Evolutionary conservation across 2,113 vertebrate species (phyloP).

Genomic region (Perca fluviatilis): DNA sequence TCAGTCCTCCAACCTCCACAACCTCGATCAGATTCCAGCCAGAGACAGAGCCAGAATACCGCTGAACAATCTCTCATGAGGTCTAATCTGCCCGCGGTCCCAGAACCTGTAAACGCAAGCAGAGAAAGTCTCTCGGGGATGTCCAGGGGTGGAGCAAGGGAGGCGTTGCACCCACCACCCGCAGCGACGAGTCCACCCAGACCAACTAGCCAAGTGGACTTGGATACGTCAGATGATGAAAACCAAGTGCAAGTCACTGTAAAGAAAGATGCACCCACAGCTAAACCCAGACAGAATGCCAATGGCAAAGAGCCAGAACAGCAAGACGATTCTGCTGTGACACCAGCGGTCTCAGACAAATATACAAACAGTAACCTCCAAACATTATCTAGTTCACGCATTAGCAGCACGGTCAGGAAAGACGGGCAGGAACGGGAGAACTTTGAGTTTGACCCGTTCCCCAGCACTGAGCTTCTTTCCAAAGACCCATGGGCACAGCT

Average conservation of each 20-base stretch:
- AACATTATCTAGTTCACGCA: conserved; percentile 12
- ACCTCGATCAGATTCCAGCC: conserved; percentile 40
- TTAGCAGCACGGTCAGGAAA: conserved; percentile 37
- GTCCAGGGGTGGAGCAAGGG: conserved; percentile 28
- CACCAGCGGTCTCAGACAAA: background rate
- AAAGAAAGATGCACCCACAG: conserved; percentile 63
- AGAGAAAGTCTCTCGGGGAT: conserved; percentile 11
- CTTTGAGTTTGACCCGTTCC: conserved; percentile 64
- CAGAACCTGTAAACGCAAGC: conserved; percentile 24
- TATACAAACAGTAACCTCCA: conserved; percentile 9
- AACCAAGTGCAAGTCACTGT: conserved; percentile 10
- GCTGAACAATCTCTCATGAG: conserved; percentile 31
- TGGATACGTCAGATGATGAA: conserved; percentile 29
- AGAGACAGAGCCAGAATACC: conserved; percentile 26
- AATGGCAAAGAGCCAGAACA: conserved; percentile 43
- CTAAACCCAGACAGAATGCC: conserved; percentile 76
- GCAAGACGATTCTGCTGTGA: conserved; percentile 43
- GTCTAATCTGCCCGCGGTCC: conserved; percentile 26
- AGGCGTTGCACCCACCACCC: conserved; percentile 36
- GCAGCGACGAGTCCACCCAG: conserved; percentile 18
- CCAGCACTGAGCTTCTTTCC: conserved; percentile 44
- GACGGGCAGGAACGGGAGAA: background rate
- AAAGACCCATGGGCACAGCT: conserved; percentile 65
- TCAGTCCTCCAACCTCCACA: background rate
- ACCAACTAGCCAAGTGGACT: conserved; percentile 35